Base-by-base conservation (phyloP, 2,113 vertebrate genomes). In the Myanophis thanlyinensis region DNA sequence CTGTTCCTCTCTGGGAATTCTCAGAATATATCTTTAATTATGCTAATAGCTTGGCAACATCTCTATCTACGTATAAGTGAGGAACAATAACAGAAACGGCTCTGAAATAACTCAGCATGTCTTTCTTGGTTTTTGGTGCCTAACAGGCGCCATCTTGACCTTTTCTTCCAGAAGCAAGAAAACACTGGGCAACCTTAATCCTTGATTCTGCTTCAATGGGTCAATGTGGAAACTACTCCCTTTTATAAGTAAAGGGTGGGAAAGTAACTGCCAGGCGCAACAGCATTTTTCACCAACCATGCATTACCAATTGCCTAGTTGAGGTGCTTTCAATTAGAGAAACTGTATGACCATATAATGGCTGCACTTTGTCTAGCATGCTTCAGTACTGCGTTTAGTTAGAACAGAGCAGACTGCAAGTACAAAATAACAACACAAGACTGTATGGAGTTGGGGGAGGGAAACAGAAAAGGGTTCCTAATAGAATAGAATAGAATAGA, bases 271-370 rank as follows among this genome's bases (percentile, higher is more conserved):
- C 46, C 46, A 49, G 47, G 6, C 27, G 85, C 84, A 47, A 85
- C 44, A 85, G 59, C 7, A 35, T 94, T 92, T 86, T 94, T 90
- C 88, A 93, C 90, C 94, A 94, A 91, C 53, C 15, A 89, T 94
- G 95, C 91, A 94, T 95, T 95, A 95, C 93, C 95, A 94, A 95
- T 94, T 96, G 93, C 93, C 93, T 95, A 91, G 93, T 93, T 86
- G 93, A 96, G 94, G 46, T 96, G 91, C 93, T 92, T 40, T 97
- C 93, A 93, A 93, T 96, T 94, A 94, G 92, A 93, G 88, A 48
- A 95, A 94, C 96, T 67, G 94, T 95, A 96, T 94, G 96, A 93
- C 92, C 93, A 93, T 85, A 73, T 86, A 89, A 91, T 95, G 94
- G 95, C 89, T 93, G 18, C 93, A 95, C 59, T 93, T 93, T 62